phyloP scores from a whole-genome alignment of 2,888 invertebrate species.

The Candidula unifasciata region DNA sequence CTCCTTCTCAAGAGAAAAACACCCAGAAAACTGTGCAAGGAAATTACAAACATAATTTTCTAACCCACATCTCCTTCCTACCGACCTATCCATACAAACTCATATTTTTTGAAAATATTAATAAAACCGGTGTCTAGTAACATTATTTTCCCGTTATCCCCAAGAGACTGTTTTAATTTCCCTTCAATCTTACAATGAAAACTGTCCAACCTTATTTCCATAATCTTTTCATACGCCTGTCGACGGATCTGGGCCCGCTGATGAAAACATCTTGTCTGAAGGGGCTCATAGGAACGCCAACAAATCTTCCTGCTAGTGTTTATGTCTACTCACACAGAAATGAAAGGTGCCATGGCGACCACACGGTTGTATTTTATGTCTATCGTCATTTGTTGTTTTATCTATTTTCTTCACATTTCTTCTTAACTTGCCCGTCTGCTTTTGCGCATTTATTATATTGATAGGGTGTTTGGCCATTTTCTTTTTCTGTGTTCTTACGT shows the following conservation, averaged over 20 bases:
- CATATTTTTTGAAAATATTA: constrained; percentile 15
- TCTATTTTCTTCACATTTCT: no score
- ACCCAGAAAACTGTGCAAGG: no score
- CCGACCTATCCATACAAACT: neutral
- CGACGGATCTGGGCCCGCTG: neutral
- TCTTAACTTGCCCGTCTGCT: no score
- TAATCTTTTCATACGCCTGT: constrained; percentile 15
- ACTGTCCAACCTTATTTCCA: constrained; percentile 30
- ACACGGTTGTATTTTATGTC: neutral
- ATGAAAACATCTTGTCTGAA: constrained; percentile 28
- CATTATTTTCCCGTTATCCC: neutral
- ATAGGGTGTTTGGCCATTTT: no score
- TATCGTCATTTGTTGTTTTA: neutral
- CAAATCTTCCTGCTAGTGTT: neutral
- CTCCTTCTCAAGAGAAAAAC: no score
- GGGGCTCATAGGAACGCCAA: neutral
- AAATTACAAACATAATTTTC: constrained; percentile 10
- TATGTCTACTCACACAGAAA: neutral
- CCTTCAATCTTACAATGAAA: constrained; percentile 28
- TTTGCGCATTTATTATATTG: no score
- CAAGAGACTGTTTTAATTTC: constrained; percentile 44
- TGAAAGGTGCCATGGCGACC: neutral
- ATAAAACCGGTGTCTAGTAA: constrained; percentile 23
- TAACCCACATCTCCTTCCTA: neutral
- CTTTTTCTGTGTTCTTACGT: no score